Conservation (phyloP, 2,888 invertebrate genomes). For the Pollenia labialis region DNA sequence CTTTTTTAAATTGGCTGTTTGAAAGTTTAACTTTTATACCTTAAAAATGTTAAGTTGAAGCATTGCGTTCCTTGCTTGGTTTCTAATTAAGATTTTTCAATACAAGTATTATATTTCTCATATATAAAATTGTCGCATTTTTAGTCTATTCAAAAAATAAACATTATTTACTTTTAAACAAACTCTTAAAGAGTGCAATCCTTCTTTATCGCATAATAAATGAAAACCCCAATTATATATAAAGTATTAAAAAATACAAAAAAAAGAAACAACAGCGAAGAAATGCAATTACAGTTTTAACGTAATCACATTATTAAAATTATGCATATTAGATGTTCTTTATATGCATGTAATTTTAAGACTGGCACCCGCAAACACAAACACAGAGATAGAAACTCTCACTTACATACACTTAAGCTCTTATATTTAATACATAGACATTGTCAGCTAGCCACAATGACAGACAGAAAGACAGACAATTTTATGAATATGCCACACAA, state of each 20-base stretch:
- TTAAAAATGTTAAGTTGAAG: too few species aligned
- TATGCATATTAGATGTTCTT: conserved; percentile 74
- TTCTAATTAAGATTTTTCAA: too few species aligned
- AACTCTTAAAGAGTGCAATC: neutral
- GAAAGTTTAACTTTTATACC: too few species aligned
- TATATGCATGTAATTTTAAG: conserved; percentile 17
- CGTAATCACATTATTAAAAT: conserved; percentile 83
- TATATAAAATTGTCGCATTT: too few species aligned
- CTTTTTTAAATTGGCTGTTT: too few species aligned
- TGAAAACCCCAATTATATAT: conserved; percentile 17
- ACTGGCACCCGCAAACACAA: neutral
- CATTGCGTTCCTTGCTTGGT: too few species aligned
- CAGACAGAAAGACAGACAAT: conserved; percentile 1
- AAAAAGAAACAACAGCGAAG: conserved; percentile 39
- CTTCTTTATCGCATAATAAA: neutral
- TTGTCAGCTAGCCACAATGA: conserved; percentile 34
- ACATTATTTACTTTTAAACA: neutral
- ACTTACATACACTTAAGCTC: neutral
- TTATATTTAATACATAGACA: conserved; percentile 33
- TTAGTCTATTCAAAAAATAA: too few species aligned
- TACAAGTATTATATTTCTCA: too few species aligned
- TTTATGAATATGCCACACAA: conserved; percentile 45
- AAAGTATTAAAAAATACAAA: neutral
- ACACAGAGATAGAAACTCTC: neutral
- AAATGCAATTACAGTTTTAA: conserved; percentile 82